A percentile compares a stretch with the other conserved stretches of the same genome.
Evolutionary conservation across 2,113 vertebrate genomes (phyloP).

Genomic region (Otolemur garnettii): DNA sequence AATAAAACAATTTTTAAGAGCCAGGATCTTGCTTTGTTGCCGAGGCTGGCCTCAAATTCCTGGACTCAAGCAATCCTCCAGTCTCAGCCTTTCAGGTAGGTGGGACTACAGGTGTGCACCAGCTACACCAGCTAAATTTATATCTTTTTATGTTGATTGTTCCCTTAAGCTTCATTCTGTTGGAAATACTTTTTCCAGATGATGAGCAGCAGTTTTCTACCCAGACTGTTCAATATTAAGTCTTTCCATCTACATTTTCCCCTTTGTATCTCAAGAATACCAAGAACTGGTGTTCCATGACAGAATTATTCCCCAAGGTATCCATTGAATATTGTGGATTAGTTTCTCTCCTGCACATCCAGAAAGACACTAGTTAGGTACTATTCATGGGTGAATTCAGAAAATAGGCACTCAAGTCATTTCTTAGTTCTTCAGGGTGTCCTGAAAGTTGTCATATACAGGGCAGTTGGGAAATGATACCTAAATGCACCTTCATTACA

Average conservation of each 20-base stretch:
- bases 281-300: slow-evolving; percentile 37
- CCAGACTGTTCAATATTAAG: slow-evolving; percentile 35
- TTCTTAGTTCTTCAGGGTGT: background rate
- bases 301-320: slow-evolving; percentile 25
- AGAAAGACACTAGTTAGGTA: slow-evolving; percentile 23
- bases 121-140: background rate
- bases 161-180: slow-evolving; percentile 48
- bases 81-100: no score
- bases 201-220: slow-evolving; percentile 30
- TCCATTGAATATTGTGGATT: slow-evolving; percentile 40
- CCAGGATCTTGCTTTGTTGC: no score
- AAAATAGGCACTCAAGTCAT: slow-evolving; percentile 29
- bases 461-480: no score
- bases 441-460: no score
- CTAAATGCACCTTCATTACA: no score
- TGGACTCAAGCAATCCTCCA: no score
- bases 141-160: slow-evolving; percentile 56
- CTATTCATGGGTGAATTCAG: slow-evolving; percentile 36
- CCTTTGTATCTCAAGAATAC: slow-evolving; percentile 57
- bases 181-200: slow-evolving; percentile 55
- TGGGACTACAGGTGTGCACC: no score
- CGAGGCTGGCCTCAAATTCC: no score
- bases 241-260: slow-evolving; percentile 41
- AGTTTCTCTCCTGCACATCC: slow-evolving; percentile 49
- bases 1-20: no score